Evolutionary conservation across 1,140 invertebrate genomes (phyloP).

Genomic region (Papilio polyxenes): DNA sequence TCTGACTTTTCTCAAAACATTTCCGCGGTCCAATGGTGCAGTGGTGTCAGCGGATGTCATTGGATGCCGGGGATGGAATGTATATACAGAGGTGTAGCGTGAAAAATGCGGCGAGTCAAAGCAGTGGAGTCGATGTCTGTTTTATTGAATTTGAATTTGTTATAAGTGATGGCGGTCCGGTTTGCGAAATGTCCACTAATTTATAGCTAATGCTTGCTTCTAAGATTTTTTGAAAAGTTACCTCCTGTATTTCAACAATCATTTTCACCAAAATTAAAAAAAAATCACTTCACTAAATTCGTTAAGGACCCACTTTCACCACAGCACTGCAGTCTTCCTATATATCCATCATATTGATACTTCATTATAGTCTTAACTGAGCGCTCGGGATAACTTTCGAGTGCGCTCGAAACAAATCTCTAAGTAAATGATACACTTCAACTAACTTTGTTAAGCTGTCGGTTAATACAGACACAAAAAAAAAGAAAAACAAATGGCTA

Average conservation of each 20-base stretch:
- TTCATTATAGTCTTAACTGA: slow-evolving; percentile 37
- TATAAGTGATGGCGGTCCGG: slow-evolving; percentile 37
- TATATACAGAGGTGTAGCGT: slow-evolving; percentile 32
- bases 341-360: slow-evolving; percentile 31
- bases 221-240: slow-evolving; percentile 52
- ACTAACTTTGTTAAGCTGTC: slow-evolving; percentile 26
- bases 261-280: slow-evolving; percentile 55
- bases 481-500: background rate
- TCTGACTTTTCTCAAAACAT: background rate
- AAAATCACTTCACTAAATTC: slow-evolving; percentile 55
- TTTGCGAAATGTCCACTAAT: slow-evolving; percentile 36
- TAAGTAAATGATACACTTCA: slow-evolving; percentile 30
- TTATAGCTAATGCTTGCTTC: slow-evolving; percentile 34
- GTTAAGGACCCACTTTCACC: slow-evolving; percentile 40
- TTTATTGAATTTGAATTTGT: slow-evolving; percentile 21
- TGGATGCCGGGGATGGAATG: slow-evolving; percentile 21
- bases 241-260: slow-evolving; percentile 78
- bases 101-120: slow-evolving; percentile 33
- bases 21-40: slow-evolving; percentile 11
- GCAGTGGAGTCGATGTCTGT: slow-evolving; percentile 31
- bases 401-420: slow-evolving; percentile 19
- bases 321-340: slow-evolving; percentile 39
- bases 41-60: slow-evolving; percentile 16
- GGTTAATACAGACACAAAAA: slow-evolving; percentile 28
- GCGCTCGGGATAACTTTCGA: slow-evolving; percentile 29